Evolutionary conservation across 2,113 vertebrate genomes (phyloP).

Genomic region (Asarcornis scutulata): DNA sequence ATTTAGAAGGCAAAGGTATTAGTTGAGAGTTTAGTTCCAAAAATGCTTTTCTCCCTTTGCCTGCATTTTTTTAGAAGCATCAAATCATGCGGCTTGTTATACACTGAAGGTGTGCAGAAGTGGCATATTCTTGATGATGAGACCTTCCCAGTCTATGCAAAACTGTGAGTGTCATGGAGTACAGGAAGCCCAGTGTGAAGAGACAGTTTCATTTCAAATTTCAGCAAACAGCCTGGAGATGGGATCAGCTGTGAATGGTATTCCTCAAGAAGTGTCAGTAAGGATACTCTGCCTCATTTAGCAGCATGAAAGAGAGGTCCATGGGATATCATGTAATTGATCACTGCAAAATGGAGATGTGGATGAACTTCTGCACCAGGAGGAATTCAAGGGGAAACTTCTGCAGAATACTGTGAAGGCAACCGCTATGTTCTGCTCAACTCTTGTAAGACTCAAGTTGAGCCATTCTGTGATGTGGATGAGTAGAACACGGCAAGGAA

Average conservation of each 20-base stretch:
- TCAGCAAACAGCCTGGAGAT: neutral
- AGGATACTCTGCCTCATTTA: neutral
- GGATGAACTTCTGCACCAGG: neutral
- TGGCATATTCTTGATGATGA: neutral
- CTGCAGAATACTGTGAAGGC: neutral
- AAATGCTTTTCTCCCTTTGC: neutral
- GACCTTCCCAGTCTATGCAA: neutral
- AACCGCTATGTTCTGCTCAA: neutral
- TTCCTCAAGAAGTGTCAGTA: neutral
- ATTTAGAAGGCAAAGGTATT: neutral
- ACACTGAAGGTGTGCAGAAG: neutral
- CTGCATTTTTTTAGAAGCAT: neutral
- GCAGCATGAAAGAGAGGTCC: fast-evolving
- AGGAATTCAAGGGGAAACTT: neutral
- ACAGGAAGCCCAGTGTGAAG: neutral
- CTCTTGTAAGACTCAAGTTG: neutral
- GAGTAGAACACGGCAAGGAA: neutral
- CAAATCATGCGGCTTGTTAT: neutral
- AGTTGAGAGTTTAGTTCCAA: neutral
- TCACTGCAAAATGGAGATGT: neutral
- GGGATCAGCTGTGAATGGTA: neutral
- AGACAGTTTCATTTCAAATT: neutral
- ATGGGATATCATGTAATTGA: neutral
- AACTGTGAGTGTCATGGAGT: neutral
- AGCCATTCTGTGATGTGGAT: neutral